These are phyloP conservation scores for Sisyra terminalis DNA, from an alignment of 2,888 invertebrate species.

Conservation along the genomic window DNA sequence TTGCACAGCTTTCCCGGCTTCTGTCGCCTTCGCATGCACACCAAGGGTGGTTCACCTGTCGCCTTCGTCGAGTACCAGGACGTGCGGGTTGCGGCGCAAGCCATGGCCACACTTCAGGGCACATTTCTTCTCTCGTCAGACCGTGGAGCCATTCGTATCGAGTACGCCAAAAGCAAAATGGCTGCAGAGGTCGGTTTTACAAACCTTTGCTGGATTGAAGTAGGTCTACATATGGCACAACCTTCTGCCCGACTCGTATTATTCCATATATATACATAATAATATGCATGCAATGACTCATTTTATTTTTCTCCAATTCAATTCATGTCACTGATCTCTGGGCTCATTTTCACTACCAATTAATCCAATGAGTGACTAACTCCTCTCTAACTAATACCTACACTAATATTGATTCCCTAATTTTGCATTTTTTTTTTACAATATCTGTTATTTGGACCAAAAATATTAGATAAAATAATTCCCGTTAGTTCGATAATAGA, in stretches of 20 bases:
- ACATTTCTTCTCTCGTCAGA: slow-evolving; percentile 90
- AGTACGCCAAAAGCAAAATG: slow-evolving; percentile 99
- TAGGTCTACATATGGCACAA: slow-evolving; percentile 5
- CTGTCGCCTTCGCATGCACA: slow-evolving; percentile 92
- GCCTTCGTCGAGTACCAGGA: slow-evolving; percentile 97
- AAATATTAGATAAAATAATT: too few relatives aligned
- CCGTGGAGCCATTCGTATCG: slow-evolving; percentile 94
- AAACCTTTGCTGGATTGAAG: slow-evolving; percentile 5
- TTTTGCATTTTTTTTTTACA: too few relatives aligned
- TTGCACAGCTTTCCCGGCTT: slow-evolving; percentile 86
- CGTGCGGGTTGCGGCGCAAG: slow-evolving; percentile 78
- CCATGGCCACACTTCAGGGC: slow-evolving; percentile 89
- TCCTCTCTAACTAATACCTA: too few relatives aligned
- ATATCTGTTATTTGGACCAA: too few relatives aligned
- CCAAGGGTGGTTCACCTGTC: slow-evolving; percentile 80
- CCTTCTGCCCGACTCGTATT: neutral
- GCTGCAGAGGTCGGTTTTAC: slow-evolving; percentile 52
- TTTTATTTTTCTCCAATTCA: too few relatives aligned
- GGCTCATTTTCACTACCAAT: too few relatives aligned
- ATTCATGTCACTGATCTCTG: too few relatives aligned
- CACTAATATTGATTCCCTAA: too few relatives aligned
- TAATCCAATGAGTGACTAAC: too few relatives aligned
- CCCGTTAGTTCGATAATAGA: too few relatives aligned
- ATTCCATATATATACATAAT: too few relatives aligned
- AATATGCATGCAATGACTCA: too few relatives aligned